Evolutionary conservation across 2,888 invertebrate species (phyloP).

Genomic region (Dendrolimus pini): DNA sequence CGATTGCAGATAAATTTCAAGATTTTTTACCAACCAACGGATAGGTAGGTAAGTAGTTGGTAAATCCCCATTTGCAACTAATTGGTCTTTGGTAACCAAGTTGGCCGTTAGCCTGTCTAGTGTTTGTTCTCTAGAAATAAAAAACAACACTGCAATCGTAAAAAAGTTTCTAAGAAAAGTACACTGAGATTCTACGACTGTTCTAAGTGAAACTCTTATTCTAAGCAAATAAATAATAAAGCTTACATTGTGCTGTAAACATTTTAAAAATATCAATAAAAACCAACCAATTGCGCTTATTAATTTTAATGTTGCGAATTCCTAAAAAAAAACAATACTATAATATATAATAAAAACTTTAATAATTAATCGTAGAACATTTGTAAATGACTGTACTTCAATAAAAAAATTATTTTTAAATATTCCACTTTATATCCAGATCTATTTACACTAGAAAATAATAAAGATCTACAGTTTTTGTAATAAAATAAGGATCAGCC

Average conservation of each 20-base stretch:
- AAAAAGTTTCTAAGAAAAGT: conserved; percentile 21
- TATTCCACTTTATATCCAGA: neutral
- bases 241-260: conserved; percentile 42
- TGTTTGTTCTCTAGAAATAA: conserved; percentile 2
- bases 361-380: neutral
- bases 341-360: conserved; percentile 1
- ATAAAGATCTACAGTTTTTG: no score
- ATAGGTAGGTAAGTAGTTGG: no score
- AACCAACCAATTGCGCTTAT: neutral
- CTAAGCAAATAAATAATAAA: conserved; percentile 17
- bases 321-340: conserved; percentile 2
- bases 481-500: no score
- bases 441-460: neutral
- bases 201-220: conserved; percentile 25
- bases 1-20: neutral
- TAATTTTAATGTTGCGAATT: neutral
- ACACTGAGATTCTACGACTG: conserved; percentile 56
- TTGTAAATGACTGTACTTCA: neutral
- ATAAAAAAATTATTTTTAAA: neutral
- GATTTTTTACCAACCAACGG: no score
- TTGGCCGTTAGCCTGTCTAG: neutral
- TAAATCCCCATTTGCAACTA: neutral
- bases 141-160: conserved; percentile 5
- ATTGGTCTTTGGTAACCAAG: neutral
- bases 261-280: conserved; percentile 16